These are phyloP conservation scores for Myrmophylax atrothorax DNA, from an alignment of 2,113 vertebrate species.

Conservation along the genomic window DNA sequence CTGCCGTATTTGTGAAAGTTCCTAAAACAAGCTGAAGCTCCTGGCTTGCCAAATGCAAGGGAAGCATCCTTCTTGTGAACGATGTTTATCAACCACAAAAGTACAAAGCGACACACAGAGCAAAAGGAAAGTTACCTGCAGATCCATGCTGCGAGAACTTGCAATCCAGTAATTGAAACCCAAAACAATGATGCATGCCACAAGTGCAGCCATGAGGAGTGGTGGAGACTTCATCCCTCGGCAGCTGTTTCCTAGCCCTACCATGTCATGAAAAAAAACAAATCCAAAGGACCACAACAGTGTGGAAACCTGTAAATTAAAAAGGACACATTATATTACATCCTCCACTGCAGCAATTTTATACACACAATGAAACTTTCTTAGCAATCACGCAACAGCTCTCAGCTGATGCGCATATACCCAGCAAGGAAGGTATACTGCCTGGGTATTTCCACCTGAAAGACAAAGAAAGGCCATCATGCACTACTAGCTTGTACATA, in stretches of 20 bases:
- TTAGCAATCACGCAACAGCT: neutral
- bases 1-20: neutral
- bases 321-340: neutral
- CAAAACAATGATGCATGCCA: conserved; percentile 86
- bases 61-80: neutral
- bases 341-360: neutral
- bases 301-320: conserved; percentile 48
- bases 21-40: neutral
- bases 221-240: conserved; percentile 89
- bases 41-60: neutral
- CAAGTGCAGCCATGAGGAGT: conserved; percentile 83
- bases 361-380: neutral
- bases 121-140: conserved; percentile 79
- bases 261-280: conserved; percentile 70
- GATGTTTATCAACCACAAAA: neutral
- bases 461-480: neutral
- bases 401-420: neutral
- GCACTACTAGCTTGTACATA: neutral
- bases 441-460: neutral
- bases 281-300: neutral
- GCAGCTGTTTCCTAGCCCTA: conserved; percentile 86
- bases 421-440: neutral
- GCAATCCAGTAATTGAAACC: conserved; percentile 96
- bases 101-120: neutral
- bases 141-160: conserved; percentile 86